Conservation (phyloP, 2,888 invertebrate genomes). For the Aspidapion aeneum region DNA sequence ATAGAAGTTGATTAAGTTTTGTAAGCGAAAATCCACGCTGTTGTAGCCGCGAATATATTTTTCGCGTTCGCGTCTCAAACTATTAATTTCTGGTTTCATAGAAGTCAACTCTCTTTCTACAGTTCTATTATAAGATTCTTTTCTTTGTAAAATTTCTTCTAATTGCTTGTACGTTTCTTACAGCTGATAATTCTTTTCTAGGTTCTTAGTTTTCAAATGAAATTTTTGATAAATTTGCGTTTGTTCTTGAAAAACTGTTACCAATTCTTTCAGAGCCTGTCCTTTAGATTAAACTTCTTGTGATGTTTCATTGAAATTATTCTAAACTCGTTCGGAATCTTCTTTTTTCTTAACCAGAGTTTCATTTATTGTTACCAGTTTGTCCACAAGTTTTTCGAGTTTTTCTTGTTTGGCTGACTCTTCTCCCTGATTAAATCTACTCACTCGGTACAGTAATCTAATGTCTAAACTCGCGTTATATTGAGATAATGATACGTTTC, state of each 20-base stretch:
- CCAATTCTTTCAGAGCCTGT: conserved; percentile 84
- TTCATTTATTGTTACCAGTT: conserved; percentile 69
- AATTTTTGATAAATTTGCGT: conserved; percentile 72
- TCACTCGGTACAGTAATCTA: conserved; percentile 84
- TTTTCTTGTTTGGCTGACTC: conserved; percentile 50
- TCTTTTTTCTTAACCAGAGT: conserved; percentile 69
- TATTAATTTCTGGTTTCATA: conserved; percentile 81
- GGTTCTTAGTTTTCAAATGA: conserved; percentile 68
- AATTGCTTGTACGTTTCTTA: conserved; percentile 72
- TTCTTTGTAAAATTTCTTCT: conserved; percentile 73
- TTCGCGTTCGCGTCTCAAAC: conserved; percentile 75
- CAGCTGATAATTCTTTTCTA: conserved; percentile 75
- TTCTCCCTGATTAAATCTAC: conserved; percentile 72
- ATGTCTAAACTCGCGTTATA: conserved; percentile 93
- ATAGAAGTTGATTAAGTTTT: conserved; percentile 63
- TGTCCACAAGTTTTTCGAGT: conserved; percentile 69
- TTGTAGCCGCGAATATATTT: conserved; percentile 76
- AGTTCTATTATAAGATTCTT: conserved; percentile 72
- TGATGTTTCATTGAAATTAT: conserved; percentile 70
- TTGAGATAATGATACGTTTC: conserved; percentile 79
- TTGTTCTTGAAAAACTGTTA: conserved; percentile 87
- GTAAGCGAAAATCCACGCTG: conserved; percentile 71
- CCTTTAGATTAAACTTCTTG: conserved; percentile 79
- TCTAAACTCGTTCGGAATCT: conserved; percentile 71
- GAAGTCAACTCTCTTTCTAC: conserved; percentile 88